Base-by-base conservation (phyloP, 2,888 invertebrate species). In the Ethmia dodecea region DNA sequence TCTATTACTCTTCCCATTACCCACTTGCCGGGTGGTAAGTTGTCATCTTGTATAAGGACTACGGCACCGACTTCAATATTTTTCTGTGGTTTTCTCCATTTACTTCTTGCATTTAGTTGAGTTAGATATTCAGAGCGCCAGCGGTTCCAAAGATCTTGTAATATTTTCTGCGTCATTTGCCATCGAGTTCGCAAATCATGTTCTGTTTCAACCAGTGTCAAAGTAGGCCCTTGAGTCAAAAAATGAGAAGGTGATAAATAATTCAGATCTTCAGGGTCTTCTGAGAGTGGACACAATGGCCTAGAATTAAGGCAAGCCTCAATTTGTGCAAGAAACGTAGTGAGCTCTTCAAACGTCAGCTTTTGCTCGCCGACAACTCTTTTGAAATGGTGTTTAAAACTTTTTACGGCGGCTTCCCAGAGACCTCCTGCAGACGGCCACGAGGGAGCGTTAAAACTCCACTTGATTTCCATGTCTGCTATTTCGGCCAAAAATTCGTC, bases 241-340 rank as follows among this genome's bases (percentile, higher is more conserved):
- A 57, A 49, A 16, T 55, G 52, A 8, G 46, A 38, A 5, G 51
- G 54, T 1, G 54, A 49, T 9, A 52, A 31, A 13, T 13, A 42
- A 12, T 50, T 42, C 3, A 52, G 27, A n/a, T 54, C 47, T 2
- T 51, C 43, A 1, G 38, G 35, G 15, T 52, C 44, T 30, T 54
- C 50, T 4, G 38, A 42, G 8, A 57, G 5, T 0, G 51, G 13
- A 8, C 39, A 45, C 3, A 55, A 29, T 1, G 56, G 52, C 12
- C 55, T 33, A 3, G 47, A 36, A 13, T 55, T 57, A 0, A 52
- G 22, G 10, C 48, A 49, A 0, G 36, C 52, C 31, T 55, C 53
- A 11, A 55, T 8, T 24, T 57, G 50, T 1, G 47, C 11, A 13
- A 53, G 16, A 2, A 56, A n/a, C 0, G 52, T 53, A 6, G 22